Evolutionary conservation across 2,797 vertebrate species (phyloP), one percentile per base, ranked within the genome.

Genomic region (Myripristis jacobus): DNA sequence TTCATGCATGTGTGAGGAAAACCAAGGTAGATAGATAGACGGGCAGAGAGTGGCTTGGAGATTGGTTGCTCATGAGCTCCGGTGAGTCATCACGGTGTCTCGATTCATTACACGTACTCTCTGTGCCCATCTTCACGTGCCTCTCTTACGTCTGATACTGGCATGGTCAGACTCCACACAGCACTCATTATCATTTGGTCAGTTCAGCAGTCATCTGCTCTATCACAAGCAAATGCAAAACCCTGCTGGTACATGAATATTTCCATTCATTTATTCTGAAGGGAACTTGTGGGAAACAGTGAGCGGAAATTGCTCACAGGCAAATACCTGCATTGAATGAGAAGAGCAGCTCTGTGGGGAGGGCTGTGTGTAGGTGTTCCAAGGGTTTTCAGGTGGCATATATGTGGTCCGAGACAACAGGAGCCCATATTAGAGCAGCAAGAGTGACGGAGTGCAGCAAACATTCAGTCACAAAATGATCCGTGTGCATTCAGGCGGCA

Each of bases 21-120:
- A 29, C 9, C 11, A 19, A 34, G 44, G 12, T 2, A 36, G 34
- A 36, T 2, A 36, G 34, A 36, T 2, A 61, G 25, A 15, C 34
- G 55, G 47, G 52, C 24, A 31, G 46, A 36, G 34, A 36, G 34
- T 2, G 34, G 2, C 18, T 59, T 16, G 60, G 27, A 70, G 21
- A 22, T 22, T 51, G 48, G 6, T 18, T 41, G 6, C 63, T 4
- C 8, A 9, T n/a, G n/a, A n/a, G n/a, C n/a, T 29, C 19, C 25
- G 36, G 36, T 77, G 62, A 58, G 59, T 69, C 57, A 78, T 10
- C 50, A 12, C 4, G 31, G 8, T 15, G 0, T 68, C 34, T 73
- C 41, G 21, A 57, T 27, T 66, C 1, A 57, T 54, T 44, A 34
- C 6, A 51, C 0, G 6, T 18, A 52, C 64, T 19, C 12, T 73